Evolutionary conservation across 2,888 invertebrate species (phyloP).

Genomic region (Stegophylla sp.): DNA sequence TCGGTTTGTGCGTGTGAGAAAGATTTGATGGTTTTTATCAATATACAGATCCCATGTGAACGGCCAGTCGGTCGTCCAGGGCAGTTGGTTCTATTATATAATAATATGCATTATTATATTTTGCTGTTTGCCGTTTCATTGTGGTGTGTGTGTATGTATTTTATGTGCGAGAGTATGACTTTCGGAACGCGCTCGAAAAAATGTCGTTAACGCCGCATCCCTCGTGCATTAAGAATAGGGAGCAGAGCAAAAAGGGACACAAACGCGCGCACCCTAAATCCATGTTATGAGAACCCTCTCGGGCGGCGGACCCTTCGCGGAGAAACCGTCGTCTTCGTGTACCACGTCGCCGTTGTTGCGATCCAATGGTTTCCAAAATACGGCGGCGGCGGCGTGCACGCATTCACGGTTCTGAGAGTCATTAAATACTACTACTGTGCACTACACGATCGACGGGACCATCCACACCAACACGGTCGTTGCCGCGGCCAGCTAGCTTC

Average conservation of each 20-base stretch:
- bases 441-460: neutral
- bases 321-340: conserved; percentile 43
- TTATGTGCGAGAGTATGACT: conserved; percentile 1
- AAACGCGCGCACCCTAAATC: conserved; percentile 47
- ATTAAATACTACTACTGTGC: neutral
- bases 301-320: conserved; percentile 32
- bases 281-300: conserved; percentile 41
- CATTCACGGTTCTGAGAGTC: conserved; percentile 21
- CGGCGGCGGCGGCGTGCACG: neutral
- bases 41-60: neutral
- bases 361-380: conserved; percentile 46
- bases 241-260: conserved; percentile 32
- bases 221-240: conserved; percentile 29
- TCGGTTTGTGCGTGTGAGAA: neutral
- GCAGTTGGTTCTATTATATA: neutral
- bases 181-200: conserved; percentile 45
- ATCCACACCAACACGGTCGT: neutral
- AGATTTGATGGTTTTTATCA: neutral
- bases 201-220: conserved; percentile 56
- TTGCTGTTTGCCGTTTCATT: neutral
- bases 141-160: neutral
- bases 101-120: neutral
- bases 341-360: neutral
- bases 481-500: neutral
- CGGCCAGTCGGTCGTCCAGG: neutral